These are phyloP conservation scores for Sciurus niger DNA, from an alignment of 2,113 vertebrate genomes.

Conservation along the genomic window DNA sequence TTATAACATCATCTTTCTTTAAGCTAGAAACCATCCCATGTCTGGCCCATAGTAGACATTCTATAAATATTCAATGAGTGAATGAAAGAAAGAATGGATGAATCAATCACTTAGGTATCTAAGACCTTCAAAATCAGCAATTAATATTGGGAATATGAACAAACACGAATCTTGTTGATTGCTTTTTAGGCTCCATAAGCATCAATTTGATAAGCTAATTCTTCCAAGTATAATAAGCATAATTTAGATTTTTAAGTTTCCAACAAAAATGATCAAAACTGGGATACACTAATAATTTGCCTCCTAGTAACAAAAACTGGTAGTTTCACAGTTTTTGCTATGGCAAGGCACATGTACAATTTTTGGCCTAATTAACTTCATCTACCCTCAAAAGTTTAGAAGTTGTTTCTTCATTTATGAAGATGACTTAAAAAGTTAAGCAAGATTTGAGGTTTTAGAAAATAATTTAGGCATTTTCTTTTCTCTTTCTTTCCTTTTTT, in stretches of 20 bases:
- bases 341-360: neutral
- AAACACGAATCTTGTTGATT: neutral
- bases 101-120: neutral
- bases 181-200: constrained; percentile 47
- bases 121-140: constrained; percentile 52
- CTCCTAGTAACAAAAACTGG: constrained; percentile 46
- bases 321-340: constrained; percentile 44
- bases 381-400: constrained; percentile 56
- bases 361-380: constrained; percentile 72
- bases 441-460: constrained; percentile 20
- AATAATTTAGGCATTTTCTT: neutral
- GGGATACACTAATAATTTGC: constrained; percentile 38
- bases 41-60: neutral
- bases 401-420: constrained; percentile 70
- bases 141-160: constrained; percentile 37
- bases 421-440: constrained; percentile 61
- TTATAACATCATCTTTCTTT: neutral
- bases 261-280: constrained; percentile 60
- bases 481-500: neutral
- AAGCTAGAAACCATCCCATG: neutral
- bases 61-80: neutral
- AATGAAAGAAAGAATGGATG: constrained; percentile 12
- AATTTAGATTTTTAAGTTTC: constrained; percentile 71
- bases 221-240: constrained; percentile 31
- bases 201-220: constrained; percentile 49